These are phyloP conservation scores for Pica pica DNA, from an alignment of 2,113 vertebrate genomes.

Conservation along the genomic window DNA sequence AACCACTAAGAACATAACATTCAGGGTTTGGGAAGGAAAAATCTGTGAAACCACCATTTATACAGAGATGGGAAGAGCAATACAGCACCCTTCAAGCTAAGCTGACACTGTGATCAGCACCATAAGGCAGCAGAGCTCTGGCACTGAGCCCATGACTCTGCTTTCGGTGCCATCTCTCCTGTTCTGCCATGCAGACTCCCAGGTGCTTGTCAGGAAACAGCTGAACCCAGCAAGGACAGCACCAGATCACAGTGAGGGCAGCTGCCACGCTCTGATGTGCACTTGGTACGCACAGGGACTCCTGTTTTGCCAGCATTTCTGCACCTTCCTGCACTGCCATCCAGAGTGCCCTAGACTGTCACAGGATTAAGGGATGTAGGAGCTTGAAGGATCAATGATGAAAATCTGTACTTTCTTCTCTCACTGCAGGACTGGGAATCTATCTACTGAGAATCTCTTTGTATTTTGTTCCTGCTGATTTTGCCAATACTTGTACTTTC, in stretches of 20 bases:
- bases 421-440: not conserved
- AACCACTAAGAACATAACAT: not conserved
- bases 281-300: fast-evolving
- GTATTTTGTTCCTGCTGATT: not conserved
- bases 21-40: not conserved
- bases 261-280: not conserved
- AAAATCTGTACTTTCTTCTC: not conserved
- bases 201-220: not conserved
- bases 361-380: not conserved
- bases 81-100: not conserved
- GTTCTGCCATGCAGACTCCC: not conserved
- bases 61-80: not conserved
- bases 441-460: not conserved
- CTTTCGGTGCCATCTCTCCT: not conserved
- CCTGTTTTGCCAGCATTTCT: fast-evolving
- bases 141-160: not conserved
- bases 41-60: not conserved
- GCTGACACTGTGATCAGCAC: not conserved
- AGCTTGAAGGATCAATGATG: not conserved
- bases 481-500: not conserved
- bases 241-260: fast-evolving
- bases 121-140: not conserved
- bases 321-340: not conserved
- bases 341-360: not conserved
- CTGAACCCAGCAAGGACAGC: not conserved